phyloP scores from a whole-genome alignment of 2,113 vertebrate species.

The Coptodon rendalli region DNA sequence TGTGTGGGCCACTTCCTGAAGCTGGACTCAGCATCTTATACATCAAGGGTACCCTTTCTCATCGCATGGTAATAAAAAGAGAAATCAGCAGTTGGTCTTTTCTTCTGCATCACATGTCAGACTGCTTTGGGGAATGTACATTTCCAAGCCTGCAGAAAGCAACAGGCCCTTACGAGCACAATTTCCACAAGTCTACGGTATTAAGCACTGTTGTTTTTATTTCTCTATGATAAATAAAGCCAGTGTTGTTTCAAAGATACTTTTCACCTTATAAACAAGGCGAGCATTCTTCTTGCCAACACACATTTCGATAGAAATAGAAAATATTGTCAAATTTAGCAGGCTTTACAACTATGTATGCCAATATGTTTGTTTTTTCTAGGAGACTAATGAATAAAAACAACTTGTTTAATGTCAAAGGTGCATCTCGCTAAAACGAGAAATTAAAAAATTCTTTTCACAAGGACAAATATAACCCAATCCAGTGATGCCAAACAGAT shows the following conservation, averaged over 20 bases:
- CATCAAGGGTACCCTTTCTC: constrained; percentile 21
- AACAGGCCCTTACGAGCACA: not conserved
- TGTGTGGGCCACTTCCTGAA: constrained; percentile 17
- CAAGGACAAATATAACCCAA: not conserved
- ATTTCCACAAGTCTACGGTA: not conserved
- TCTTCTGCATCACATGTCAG: constrained; percentile 40
- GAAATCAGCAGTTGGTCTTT: constrained; percentile 33
- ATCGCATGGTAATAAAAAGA: constrained; percentile 25
- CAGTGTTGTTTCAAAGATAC: not conserved
- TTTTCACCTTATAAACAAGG: not conserved
- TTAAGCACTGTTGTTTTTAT: not conserved
- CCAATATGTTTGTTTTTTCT: not conserved
- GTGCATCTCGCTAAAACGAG: not conserved
- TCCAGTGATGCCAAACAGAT: not conserved
- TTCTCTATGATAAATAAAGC: not conserved
- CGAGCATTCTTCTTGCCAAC: not conserved
- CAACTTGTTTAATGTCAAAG: not conserved
- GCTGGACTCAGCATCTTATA: not conserved
- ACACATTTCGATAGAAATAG: not conserved
- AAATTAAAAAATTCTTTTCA: not conserved
- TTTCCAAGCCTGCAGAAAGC: constrained; percentile 5
- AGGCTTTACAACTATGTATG: not conserved
- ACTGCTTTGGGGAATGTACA: constrained; percentile 3
- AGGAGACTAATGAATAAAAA: not conserved
- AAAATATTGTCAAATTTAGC: not conserved